Evolutionary conservation across 2,113 vertebrate species (phyloP).

Genomic region (Sakesphorus luctuosus): DNA sequence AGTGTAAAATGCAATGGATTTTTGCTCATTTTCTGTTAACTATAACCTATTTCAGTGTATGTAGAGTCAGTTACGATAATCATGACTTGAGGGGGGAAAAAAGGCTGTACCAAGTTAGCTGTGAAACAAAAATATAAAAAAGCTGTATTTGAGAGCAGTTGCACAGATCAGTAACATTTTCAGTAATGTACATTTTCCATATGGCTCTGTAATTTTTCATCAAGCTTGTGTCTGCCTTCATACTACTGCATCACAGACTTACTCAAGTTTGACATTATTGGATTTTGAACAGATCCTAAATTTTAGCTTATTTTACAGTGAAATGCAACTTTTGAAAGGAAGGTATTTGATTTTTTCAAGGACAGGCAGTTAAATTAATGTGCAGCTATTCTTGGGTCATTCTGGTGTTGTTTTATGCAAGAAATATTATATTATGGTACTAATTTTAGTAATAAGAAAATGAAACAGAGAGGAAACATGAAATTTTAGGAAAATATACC

Average conservation of each 20-base stretch:
- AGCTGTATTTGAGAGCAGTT: not conserved
- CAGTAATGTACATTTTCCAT: not conserved
- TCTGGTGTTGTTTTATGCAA: not conserved
- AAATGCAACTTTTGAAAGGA: not conserved
- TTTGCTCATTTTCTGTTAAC: not conserved
- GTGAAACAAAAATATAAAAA: not conserved
- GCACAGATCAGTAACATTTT: not conserved
- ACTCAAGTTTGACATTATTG: not conserved
- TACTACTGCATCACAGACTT: not conserved
- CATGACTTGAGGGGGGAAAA: fast-evolving
- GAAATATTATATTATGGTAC: not conserved
- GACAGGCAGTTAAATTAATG: not conserved
- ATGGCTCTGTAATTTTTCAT: not conserved
- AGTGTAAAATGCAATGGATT: not conserved
- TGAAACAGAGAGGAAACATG: not conserved
- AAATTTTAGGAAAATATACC: not conserved
- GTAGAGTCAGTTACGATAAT: not conserved
- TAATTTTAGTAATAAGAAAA: not conserved
- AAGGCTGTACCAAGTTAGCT: not conserved
- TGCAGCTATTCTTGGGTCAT: not conserved
- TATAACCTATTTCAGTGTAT: not conserved
- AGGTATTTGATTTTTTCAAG: not conserved
- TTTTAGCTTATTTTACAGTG: not conserved
- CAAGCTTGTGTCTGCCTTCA: not conserved
- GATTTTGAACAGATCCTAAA: not conserved